Evolutionary conservation across 2,797 vertebrate genomes (phyloP), one percentile per base, ranked within the genome.

Genomic region (Selene dorsalis): DNA sequence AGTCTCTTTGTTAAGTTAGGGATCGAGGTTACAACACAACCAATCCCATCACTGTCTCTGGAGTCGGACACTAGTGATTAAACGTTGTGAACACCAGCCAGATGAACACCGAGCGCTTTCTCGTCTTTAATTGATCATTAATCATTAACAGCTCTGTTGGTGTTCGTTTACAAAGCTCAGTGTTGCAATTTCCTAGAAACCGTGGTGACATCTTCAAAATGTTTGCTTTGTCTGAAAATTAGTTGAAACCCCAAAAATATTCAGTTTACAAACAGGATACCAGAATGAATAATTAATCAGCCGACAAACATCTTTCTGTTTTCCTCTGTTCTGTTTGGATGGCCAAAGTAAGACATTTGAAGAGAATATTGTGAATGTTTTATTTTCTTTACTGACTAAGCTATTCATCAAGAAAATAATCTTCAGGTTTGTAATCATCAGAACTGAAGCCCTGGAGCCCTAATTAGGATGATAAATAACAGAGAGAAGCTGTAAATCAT

Each of bases 1-100:
- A 73, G 50, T 60, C 69, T 66, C 70, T 85, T 88, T 87, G 85
- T 86, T 82, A 70, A 75, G 67, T 67, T 52, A 61, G 71, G 76
- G 73, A 69, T 77, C 65, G 77, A 22, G 72, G 79, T 83, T 78
- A 74, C 48, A 82, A 50, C 57, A 70, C 35, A 86, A 48, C 32
- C 61, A 64, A 73, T 73, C 55, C n/a, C 48, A 41, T 77, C 45
- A 60, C 60, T 81, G 77, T 80, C 73, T 74, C 22, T 48, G 4
- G 24, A 76, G 20, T 48, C 3, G 7, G 26, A 61, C 26, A 77
- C 18, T 55, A 45, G 20, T 59, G 47, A 79, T 65, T 78, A 72
- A 69, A 74, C 17, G 72, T 45, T 1, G 14, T 30, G 18, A 87
- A 71, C 60, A 35, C 13, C 35, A 47, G 60, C 24, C 13, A 0